phyloP scores from a whole-genome alignment of 2,888 invertebrate genomes.

The Hemistola chrysoprasaria region DNA sequence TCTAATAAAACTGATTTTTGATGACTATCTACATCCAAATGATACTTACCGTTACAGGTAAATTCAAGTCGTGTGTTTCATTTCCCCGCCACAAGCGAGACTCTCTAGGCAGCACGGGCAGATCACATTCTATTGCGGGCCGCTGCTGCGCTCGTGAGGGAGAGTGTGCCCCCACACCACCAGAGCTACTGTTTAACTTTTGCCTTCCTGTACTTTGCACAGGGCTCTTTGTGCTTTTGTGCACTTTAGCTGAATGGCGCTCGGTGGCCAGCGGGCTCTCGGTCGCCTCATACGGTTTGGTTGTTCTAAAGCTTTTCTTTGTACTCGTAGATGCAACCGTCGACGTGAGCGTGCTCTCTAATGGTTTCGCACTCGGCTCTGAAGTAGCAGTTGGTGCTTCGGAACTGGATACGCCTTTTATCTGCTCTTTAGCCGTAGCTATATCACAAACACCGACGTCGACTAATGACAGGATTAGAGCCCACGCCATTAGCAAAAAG shows the following conservation, averaged over 20 bases:
- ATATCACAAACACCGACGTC: slow-evolving; percentile 49
- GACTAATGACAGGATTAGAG: slow-evolving; percentile 57
- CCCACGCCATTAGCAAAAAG: slow-evolving; percentile 46
- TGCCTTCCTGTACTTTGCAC: slow-evolving; percentile 71
- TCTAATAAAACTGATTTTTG: no score
- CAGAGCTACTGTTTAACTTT: slow-evolving; percentile 68
- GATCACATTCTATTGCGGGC: slow-evolving; percentile 84
- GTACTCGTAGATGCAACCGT: slow-evolving; percentile 57
- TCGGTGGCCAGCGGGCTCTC: slow-evolving; percentile 54
- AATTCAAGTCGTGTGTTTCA: slow-evolving; percentile 86
- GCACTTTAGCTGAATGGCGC: slow-evolving; percentile 58
- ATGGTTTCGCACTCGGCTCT: slow-evolving; percentile 50
- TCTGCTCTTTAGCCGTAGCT: slow-evolving; percentile 47
- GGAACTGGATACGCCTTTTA: slow-evolving; percentile 52
- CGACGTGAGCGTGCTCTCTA: slow-evolving; percentile 52
- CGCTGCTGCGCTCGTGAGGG: slow-evolving; percentile 83
- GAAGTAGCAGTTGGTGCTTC: slow-evolving; percentile 43
- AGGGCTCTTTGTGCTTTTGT: slow-evolving; percentile 60
- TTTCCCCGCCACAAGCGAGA: slow-evolving; percentile 87
- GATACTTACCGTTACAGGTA: slow-evolving; percentile 84
- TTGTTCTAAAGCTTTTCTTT: slow-evolving; percentile 64
- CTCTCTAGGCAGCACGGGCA: slow-evolving; percentile 84
- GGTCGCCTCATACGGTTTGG: slow-evolving; percentile 57
- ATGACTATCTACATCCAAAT: no score
- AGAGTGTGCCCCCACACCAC: slow-evolving; percentile 58